Base-by-base conservation (phyloP, 2,113 vertebrate genomes). In the Columbina picui region DNA sequence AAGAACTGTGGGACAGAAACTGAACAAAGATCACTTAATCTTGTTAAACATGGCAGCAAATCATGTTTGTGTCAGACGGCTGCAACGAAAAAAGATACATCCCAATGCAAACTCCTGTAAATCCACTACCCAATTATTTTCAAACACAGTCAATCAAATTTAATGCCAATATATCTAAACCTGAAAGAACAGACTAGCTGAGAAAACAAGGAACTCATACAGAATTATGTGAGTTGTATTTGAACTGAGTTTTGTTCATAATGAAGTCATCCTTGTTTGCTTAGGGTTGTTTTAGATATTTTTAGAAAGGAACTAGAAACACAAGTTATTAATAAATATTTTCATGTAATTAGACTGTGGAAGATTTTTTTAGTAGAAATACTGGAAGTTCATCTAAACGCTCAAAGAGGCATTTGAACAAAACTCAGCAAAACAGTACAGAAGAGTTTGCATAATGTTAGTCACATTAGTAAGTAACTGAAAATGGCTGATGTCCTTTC, bases 271-370 rank as follows among this genome's bases (percentile, higher is more conserved):
- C 34, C 27, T 87, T 89, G 19, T 77, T 86, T 88, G 43, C 26
- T 38, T 84, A 34, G 4, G 1, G 0, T 1, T 63, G 79, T 88
- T 89, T 25, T 8, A 67, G 17, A 55, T 70, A 23, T 36, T 63
- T 85, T 85, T 81, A 6, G 39, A 77, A 92, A 84, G 45, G 13
- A 82, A 64, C 9, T 32, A 27, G 84, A 94, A 92, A 32, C 23
- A 75, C 25, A 78, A 84, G 30, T 30, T 89, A 59, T 90, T 90
- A 92, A 78, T 94, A 94, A 94, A 92, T 78, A 78, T 81, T 89
- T 86, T 89, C 53, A 57, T 61, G 55, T 49, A 80, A 83, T 88
- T 71, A 86, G 52, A 13, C 55, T 27, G 14, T 29, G 10, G 47
- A 88, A 84, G 47, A 53, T 18, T 63, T 26, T 71, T 56, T 53